Evolutionary conservation across 1,140 invertebrate genomes (phyloP).

Genomic region (Centruroides sculpturatus): DNA sequence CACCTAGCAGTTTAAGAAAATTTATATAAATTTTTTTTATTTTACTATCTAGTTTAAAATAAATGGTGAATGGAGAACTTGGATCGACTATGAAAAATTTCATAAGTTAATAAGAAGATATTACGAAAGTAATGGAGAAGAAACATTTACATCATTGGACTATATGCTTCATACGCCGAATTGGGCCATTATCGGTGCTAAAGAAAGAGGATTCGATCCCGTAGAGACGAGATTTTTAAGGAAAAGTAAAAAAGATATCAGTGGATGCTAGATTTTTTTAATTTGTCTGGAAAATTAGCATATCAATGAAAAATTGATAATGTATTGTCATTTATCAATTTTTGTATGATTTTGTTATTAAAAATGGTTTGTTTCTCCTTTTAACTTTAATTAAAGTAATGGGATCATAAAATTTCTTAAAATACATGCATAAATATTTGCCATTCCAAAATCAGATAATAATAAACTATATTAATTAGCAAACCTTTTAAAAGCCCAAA

Average conservation of each 20-base stretch:
- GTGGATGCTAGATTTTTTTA: conserved; percentile 20
- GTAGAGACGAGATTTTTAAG: conserved; percentile 38
- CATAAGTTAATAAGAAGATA: conserved; percentile 34
- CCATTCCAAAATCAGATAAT: no score
- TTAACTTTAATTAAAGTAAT: no score
- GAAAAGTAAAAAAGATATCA: conserved; percentile 30
- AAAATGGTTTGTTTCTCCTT: no score
- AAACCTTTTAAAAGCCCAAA: no score
- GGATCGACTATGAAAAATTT: conserved; percentile 47
- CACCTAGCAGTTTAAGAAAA: no score
- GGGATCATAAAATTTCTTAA: no score
- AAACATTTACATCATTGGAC: conserved; percentile 38
- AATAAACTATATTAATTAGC: no score
- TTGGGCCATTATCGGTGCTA: conserved; percentile 43
- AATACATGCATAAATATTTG: no score
- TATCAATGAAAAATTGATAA: no score
- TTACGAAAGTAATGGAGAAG: conserved; percentile 25
- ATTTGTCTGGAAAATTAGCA: no score
- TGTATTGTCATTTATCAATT: no score
- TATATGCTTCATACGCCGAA: conserved; percentile 40
- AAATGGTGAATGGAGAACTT: conserved; percentile 42
- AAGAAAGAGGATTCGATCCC: conserved; percentile 45
- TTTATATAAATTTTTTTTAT: not conserved
- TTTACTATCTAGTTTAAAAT: conserved; percentile 35
- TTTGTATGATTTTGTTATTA: no score